Percentiles rank a stretch among this genome's conserved stretches.
Conservation (phyloP, 2,113 vertebrate genomes). For the Dolichallabes microphthalmus region DNA sequence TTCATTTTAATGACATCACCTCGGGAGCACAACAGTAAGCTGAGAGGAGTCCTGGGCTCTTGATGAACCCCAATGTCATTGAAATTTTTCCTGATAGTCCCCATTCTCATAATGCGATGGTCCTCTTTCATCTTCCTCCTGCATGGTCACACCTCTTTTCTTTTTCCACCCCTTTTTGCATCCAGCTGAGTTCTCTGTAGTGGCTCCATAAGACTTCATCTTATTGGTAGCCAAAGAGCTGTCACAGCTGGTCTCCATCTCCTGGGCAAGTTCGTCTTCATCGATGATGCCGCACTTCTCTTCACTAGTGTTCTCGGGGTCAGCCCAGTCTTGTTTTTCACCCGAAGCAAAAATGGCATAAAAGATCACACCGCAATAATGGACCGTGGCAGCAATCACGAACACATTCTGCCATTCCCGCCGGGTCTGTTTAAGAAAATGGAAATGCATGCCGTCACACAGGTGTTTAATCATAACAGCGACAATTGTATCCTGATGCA, state of each 20-base stretch:
- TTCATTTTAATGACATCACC: conserved; percentile 16
- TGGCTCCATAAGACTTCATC: conserved; percentile 86
- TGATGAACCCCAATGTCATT: conserved; percentile 60
- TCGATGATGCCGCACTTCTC: conserved; percentile 91
- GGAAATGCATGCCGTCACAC: background rate
- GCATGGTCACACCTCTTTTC: conserved; percentile 71
- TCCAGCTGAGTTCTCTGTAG: conserved; percentile 72
- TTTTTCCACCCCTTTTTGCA: conserved; percentile 76
- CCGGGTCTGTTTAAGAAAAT: conserved; percentile 78
- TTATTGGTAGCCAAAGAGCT: conserved; percentile 64
- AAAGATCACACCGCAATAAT: conserved; percentile 94
- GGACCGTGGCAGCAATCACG: conserved; percentile 90
- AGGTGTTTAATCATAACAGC: background rate
- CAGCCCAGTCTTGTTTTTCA: conserved; percentile 96
- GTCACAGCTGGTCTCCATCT: conserved; percentile 83
- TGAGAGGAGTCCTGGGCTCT: conserved; percentile 37
- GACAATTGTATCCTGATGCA: background rate
- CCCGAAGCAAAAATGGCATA: conserved; percentile 95
- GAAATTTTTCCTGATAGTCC: conserved; percentile 75
- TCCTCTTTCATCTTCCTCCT: conserved; percentile 72
- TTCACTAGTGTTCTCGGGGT: conserved; percentile 85
- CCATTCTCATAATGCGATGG: conserved; percentile 78
- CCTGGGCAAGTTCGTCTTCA: conserved; percentile 89
- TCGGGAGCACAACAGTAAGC: conserved; percentile 1
- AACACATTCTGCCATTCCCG: conserved; percentile 98